Evolutionary conservation across 1,140 invertebrate genomes (phyloP), one percentile per base, ranked within the genome.

Genomic region (Ostrea denselamellosa): DNA sequence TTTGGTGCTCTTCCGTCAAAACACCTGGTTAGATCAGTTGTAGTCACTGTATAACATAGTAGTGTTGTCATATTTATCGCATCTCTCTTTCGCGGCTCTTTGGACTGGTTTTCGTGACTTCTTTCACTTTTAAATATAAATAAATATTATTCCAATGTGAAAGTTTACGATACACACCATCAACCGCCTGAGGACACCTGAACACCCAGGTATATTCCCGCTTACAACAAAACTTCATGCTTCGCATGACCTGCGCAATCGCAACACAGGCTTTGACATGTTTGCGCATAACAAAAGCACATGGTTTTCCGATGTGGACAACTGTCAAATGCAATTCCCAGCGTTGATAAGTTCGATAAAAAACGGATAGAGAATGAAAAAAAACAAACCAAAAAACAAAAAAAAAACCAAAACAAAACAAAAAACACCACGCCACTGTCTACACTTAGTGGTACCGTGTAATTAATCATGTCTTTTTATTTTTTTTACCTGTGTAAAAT

Each of bases 231-330:
- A 88, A 88, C 83, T 85, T 85, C 77, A 85, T 84, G 68, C 65
- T 81, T 65, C 58, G 65, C 86, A 87, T 83, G 88, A 87, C 88
- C 88, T 89, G 88, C 88, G 88, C 88, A 85, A 81, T 87, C 85
- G 17, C 52, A 87, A 52, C 88, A 54, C 88, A 89, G 56, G 88
- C 86, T 81, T 22, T 12, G 83, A 89, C 88, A 84, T 89, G 88
- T 87, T 85, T 89, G 88, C 88, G 88, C 88, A 89, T 89, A 89
- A 89, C 88, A 89, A 89, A 89, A 89, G 88, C 88, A 89, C 88
- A 89, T 89, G 88, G 88, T 85, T 85, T 17, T 85, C n/a, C 25
- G 44, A 28, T 34, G 71, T 62, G n/a, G 56, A 62, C 68, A 77
- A 77, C 68, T 77, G 68, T 77, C 68, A 77, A 77, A 77, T 10